Evolutionary conservation across 2,797 vertebrate genomes (phyloP), one percentile per base, ranked within the genome.

Genomic region (Chiroxiphia lanceolata): DNA sequence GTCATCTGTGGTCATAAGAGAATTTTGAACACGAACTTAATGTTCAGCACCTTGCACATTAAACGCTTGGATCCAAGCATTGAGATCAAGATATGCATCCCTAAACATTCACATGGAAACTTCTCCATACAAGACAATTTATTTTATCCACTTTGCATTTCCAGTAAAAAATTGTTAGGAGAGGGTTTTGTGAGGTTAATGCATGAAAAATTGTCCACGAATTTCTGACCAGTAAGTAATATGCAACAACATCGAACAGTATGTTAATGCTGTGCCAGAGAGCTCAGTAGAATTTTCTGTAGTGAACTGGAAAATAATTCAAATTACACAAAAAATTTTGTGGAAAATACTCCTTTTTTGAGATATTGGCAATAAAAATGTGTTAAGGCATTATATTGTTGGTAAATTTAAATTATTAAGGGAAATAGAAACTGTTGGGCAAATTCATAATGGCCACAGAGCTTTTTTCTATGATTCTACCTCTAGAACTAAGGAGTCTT

Each of bases 311-410:
- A 64, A 71, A 29, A 40, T 4, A 61, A 27, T 56, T 83, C 7
- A 19, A 44, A 20, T 51, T 17, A 13, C 25, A 38, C 8, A 14
- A 77, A 50, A 54, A 33, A n/a, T 20, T 83, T 65, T 53, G 9
- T 45, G 23, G 6, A 19, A 65, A 79, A 76, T 12, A 10, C 6
- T 34, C 3, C 14, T 48, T 4, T 68, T 42, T 56, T 60, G 16
- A 61, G 29, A 36, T 56, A 44, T 1, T n/a, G 3, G 6, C 56
- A 56, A 44, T 42, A 5, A 9, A 44, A 82, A 64, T 29, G 6
- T 51, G 15, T 9, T 1, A 1, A 7, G 8, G 10, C 3, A 15
- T 51, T n/a, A 5, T 20, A 21, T 7, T 40, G 13, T 6, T 45
- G 11, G 22, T 7, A 80, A 69, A 51, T 42, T 63, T 54, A 69